phyloP scores from a whole-genome alignment of 2,888 invertebrate species.

The Orchestes rusci region DNA sequence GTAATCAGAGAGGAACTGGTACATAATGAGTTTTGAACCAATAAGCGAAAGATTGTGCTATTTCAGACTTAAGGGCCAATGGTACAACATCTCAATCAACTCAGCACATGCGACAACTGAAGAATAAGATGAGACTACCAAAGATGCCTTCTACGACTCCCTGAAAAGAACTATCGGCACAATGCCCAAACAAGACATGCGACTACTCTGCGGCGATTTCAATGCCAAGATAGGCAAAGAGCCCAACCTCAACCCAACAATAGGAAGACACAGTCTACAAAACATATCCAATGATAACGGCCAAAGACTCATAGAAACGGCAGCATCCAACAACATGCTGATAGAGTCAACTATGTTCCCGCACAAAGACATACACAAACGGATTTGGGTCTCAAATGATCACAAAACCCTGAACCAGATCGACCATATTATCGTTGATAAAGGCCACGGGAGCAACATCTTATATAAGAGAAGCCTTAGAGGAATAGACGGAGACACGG shows the following conservation, averaged over 20 bases:
- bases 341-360: background rate
- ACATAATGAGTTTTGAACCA: too few relatives aligned
- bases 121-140: background rate
- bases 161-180: background rate
- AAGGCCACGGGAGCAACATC: background rate
- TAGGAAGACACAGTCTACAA: conserved; percentile 3
- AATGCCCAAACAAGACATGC: conserved; percentile 4
- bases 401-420: background rate
- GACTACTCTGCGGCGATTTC: background rate
- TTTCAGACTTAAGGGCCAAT: background rate
- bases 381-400: background rate
- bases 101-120: background rate
- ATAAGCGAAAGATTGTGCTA: background rate
- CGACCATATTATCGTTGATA: background rate
- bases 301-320: background rate
- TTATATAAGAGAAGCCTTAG: background rate
- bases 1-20: too few relatives aligned
- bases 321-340: conserved; percentile 1
- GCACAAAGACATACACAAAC: background rate
- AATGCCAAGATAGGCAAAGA: conserved; percentile 1
- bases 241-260: background rate
- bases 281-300: conserved; percentile 3
- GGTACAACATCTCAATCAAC: background rate
- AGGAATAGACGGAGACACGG: background rate
- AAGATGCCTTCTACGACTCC: background rate